Conservation (phyloP, 2,888 invertebrate genomes). For the Blera fallax region DNA sequence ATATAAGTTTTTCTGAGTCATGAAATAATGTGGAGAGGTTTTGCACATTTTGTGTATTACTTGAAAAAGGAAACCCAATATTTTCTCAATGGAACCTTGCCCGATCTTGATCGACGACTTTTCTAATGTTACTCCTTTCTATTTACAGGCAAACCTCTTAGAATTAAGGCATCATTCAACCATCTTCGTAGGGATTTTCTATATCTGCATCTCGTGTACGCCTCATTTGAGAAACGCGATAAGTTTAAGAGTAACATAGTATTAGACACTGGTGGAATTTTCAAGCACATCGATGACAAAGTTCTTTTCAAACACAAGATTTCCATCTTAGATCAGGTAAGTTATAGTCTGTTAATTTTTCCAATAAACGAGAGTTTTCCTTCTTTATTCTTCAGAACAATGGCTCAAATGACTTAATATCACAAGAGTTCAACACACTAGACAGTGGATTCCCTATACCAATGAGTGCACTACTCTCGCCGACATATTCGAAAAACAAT, state of each 20-base stretch:
- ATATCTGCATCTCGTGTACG: slow-evolving; percentile 77
- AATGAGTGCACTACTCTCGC: slow-evolving; percentile 81
- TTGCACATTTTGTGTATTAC: too few species aligned
- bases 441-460: slow-evolving; percentile 83
- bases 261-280: slow-evolving; percentile 79
- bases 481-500: slow-evolving; percentile 82
- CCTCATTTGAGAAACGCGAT: slow-evolving; percentile 69
- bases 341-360: background rate
- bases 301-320: slow-evolving; percentile 79
- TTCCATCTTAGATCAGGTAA: slow-evolving; percentile 79
- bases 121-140: background rate
- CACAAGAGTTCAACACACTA: slow-evolving; percentile 79
- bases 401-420: slow-evolving; percentile 78
- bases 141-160: slow-evolving; percentile 78
- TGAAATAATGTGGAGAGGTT: too few species aligned
- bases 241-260: slow-evolving; percentile 76
- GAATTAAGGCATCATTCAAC: slow-evolving; percentile 79
- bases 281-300: slow-evolving; percentile 78
- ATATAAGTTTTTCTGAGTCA: too few species aligned
- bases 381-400: slow-evolving; percentile 74
- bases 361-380: background rate
- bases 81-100: too few species aligned
- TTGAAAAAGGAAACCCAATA: too few species aligned
- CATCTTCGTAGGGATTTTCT: slow-evolving; percentile 81
- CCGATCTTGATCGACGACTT: too few species aligned